These are phyloP conservation scores for Arge pagana DNA, from an alignment of 2,888 invertebrate species.

Conservation along the genomic window DNA sequence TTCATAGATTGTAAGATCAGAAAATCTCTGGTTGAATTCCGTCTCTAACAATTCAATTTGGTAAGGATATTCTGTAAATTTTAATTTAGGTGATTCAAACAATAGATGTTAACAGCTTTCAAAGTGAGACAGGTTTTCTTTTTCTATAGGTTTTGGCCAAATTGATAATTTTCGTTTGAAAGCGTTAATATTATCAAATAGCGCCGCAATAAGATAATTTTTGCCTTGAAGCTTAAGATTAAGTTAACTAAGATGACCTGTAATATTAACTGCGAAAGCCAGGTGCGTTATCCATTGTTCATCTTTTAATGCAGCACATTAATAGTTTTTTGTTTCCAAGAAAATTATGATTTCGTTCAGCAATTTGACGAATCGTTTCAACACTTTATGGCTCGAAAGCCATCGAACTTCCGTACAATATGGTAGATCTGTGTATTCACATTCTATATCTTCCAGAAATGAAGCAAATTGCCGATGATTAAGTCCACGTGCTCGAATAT, in stretches of 20 bases:
- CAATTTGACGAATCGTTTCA: conserved; percentile 29
- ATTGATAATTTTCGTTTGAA: conserved; percentile 22
- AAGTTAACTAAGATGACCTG: conserved; percentile 7
- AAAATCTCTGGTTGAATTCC: conserved; percentile 23
- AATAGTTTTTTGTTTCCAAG: conserved; percentile 21
- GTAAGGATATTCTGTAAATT: conserved; percentile 1
- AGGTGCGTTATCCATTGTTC: conserved; percentile 16
- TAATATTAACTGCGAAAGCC: conserved; percentile 8
- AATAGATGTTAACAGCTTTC: conserved; percentile 21
- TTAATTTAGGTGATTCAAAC: conserved; percentile 14
- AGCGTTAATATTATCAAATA: conserved; percentile 10
- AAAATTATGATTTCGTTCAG: conserved; percentile 23
- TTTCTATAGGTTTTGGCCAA: conserved; percentile 24
- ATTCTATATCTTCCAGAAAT: conserved; percentile 30
- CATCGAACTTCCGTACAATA: conserved; percentile 33
- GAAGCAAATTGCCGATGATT: conserved; percentile 32
- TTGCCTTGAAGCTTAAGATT: conserved; percentile 10
- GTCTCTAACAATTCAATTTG: conserved; percentile 9
- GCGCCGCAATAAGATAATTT: background rate
- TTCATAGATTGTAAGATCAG: conserved; percentile 26
- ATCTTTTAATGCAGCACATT: conserved; percentile 22
- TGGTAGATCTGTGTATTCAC: conserved; percentile 31
- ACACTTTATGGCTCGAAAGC: conserved; percentile 33
- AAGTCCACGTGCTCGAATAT: conserved; percentile 30
- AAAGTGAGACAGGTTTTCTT: conserved; percentile 24